phyloP scores from a whole-genome alignment of 1,140 invertebrate genomes.

The Caenorhabditis tropicalis region DNA sequence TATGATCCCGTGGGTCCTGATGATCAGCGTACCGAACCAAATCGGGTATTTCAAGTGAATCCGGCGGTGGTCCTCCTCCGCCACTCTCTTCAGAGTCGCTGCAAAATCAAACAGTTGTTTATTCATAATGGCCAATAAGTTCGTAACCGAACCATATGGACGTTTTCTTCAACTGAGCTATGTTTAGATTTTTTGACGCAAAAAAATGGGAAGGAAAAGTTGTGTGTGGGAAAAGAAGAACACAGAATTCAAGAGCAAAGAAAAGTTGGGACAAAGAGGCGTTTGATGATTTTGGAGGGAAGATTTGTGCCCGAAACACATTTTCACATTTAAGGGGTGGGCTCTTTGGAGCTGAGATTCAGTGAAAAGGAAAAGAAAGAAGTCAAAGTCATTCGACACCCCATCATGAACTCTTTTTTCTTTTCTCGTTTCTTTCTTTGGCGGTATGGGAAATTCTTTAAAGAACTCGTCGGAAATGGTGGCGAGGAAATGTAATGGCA shows the following conservation, averaged over 20 bases:
- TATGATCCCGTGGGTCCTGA: neutral
- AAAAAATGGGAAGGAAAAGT: neutral
- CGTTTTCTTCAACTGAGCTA: neutral
- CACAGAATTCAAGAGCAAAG: constrained; percentile 36
- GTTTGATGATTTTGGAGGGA: constrained; percentile 21
- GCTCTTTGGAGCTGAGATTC: neutral
- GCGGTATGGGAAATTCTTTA: neutral
- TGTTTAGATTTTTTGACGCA: constrained; percentile 16
- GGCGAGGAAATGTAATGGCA: neutral
- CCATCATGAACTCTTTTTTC: constrained; percentile 41
- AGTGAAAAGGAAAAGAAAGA: neutral
- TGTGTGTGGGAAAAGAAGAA: constrained; percentile 38
- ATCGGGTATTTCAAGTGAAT: constrained; percentile 27
- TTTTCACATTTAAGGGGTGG: constrained; percentile 35
- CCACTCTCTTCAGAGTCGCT: constrained; percentile 42
- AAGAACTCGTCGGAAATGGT: neutral
- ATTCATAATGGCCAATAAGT: neutral
- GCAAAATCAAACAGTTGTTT: neutral
- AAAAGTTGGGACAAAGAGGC: constrained; percentile 40
- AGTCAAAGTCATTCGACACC: constrained; percentile 37
- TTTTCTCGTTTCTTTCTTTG: neutral
- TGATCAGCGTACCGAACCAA: constrained; percentile 20
- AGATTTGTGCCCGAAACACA: constrained; percentile 26
- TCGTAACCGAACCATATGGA: constrained; percentile 19
- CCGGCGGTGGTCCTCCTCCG: constrained; percentile 23